Percentiles rank a stretch among this genome's conserved stretches.
These are phyloP conservation scores for Casuarius casuarius DNA, from an alignment of 2,113 vertebrate species.

Conservation along the genomic window DNA sequence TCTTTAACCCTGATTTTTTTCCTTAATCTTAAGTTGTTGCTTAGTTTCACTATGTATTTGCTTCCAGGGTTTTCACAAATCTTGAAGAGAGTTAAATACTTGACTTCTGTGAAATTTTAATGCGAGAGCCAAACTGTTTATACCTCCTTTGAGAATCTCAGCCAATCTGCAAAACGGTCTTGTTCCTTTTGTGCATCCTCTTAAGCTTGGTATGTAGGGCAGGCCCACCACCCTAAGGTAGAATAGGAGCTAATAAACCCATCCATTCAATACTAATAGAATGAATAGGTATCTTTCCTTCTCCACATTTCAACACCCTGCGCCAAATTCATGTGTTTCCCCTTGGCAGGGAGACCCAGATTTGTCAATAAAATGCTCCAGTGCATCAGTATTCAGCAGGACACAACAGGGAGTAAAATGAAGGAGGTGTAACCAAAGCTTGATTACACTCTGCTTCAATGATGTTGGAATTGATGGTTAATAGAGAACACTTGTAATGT, in stretches of 20 bases:
- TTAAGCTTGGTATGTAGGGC: neutral
- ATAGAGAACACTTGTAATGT: neutral
- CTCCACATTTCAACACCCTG: neutral
- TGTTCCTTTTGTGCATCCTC: neutral
- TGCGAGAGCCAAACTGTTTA: neutral
- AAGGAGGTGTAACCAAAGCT: neutral
- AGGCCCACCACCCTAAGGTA: neutral
- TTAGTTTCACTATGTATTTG: neutral
- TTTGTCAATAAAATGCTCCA: neutral
- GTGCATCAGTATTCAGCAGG: neutral
- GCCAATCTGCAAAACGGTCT: neutral
- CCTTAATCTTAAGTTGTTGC: neutral
- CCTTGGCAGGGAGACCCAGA: neutral
- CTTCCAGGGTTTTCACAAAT: neutral
- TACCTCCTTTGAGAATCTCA: neutral
- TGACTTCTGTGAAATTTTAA: neutral
- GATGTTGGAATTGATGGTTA: neutral
- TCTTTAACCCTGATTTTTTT: neutral
- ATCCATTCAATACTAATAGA: neutral
- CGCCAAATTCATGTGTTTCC: neutral
- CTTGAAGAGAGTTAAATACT: neutral
- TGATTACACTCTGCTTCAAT: neutral
- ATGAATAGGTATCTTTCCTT: neutral
- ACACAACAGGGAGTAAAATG: neutral
- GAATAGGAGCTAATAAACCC: neutral